Evolutionary conservation across 2,113 vertebrate genomes (phyloP), one percentile per base, ranked within the genome.

Genomic region (Petrocephalus zakoni): DNA sequence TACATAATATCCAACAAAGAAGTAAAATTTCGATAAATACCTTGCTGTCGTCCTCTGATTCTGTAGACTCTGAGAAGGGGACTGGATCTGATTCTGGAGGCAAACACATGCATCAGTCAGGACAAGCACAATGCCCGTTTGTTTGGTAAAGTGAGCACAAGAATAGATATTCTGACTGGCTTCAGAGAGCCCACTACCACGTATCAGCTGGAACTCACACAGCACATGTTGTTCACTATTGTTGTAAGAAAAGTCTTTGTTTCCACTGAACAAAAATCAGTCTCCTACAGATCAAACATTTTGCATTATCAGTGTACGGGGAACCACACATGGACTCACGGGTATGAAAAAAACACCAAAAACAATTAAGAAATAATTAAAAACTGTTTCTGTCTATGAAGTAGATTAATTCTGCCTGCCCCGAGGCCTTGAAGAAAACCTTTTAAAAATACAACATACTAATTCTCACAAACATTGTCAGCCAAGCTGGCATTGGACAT

Each of bases 71-170:
- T 21, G 49, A 3, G 22, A 92, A 94, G 1, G 93, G 47, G 85
- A 93, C 92, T 2, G 91, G 89, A 22, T 95, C 93, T 0, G 82
- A 94, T 90, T 94, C 95, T 96, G 53, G 9, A 42, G 55, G 22
- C 10, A 86, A 86, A 5, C 25, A 29, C 25, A 87, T 1, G 22
- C 42, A 42, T 75, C 46, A 83, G 58, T 58, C 42, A 46, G 75
- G 6, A 29, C 0, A 53, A 29, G 10, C 11, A 53, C 13, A 85
- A 86, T 42, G 86, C n/a, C 58, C 87, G 42, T 51, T 64, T 34
- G 37, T 85, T 85, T 52, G 25, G 82, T 11, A n/a, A 85, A 55
- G 53, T 78, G 34, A 7, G 61, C n/a, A 42, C 34, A 78, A 78
- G 34, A 78, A 78, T 42, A 78, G 72, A 78, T 17, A 42, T 78